Base-by-base conservation (phyloP, 35 echinoderm and acorn worm genomes). In the Strongylocentrotus purpuratus region DNA sequence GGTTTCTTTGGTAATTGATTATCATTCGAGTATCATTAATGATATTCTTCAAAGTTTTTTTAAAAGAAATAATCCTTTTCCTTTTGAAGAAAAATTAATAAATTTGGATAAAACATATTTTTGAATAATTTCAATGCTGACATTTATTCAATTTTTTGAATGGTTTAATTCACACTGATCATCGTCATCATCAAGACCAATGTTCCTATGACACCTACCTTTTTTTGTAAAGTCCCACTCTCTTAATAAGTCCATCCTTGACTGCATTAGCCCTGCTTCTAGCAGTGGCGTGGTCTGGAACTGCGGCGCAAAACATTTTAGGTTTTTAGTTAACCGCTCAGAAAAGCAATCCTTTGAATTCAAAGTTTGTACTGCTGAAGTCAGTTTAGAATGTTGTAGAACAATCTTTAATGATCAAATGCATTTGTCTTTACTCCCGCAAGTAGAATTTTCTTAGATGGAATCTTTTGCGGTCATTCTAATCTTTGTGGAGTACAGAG, bases 261-360 rank as follows among this genome's bases (percentile, higher is more conserved):
- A 17, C n/a, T 45, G 87, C 32, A 41, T 45, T 89, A 10, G 32
- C 45, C 25, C 87, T 89, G 87, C 87, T 89, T 32, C 87, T 33
- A 46, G 87, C 87, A 33, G 87, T 89, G 11, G 45, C 45, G 12
- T 89, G 87, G 10, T 89, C 87, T 89, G 87, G 87, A 89, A 89
- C 87, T 10, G 87, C 87, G 2, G 87, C 87, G n/a, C 87, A 89
- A 89, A 89, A 89, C 87, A 89, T 89, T 15, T 45, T 89, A 9
- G 33, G 12, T 22, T 89, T 89, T 46, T 46, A 89, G 65, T 28
- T 78, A 22, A 78, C 65, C 65, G n/a, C 65, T 6, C 65, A 78
- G 65, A 78, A 78, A 55, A 28, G 7, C 22, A 28, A 78, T n/a
- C 20, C 22, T 55, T 55, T 6, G 50, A 55, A 55, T 55, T 9